These are phyloP conservation scores for Dipodomys stephensi DNA, from an alignment of 2,113 vertebrate genomes.

Conservation along the genomic window DNA sequence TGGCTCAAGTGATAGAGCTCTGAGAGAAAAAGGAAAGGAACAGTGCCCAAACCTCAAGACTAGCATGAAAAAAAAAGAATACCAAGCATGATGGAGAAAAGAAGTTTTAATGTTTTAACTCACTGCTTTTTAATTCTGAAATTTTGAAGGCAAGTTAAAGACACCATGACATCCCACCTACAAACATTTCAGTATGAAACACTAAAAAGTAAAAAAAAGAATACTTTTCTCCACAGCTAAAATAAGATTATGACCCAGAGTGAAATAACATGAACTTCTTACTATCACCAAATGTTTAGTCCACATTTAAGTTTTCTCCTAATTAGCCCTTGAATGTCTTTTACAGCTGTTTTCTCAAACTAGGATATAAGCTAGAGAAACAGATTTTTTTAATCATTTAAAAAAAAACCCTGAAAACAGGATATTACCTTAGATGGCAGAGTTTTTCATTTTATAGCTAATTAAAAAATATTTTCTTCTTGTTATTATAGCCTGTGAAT, in stretches of 20 bases:
- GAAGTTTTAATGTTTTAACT: slow-evolving; percentile 16
- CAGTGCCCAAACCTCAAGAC: neutral
- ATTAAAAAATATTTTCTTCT: neutral
- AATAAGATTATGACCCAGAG: slow-evolving; percentile 19
- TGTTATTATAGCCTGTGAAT: neutral
- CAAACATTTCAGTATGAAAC: neutral
- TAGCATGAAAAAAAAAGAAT: neutral
- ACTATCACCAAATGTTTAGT: slow-evolving; percentile 21
- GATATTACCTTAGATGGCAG: neutral
- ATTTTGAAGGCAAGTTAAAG: slow-evolving; percentile 56
- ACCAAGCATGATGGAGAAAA: slow-evolving; percentile 22
- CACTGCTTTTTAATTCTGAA: neutral
- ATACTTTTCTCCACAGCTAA: slow-evolving; percentile 14
- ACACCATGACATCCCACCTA: neutral
- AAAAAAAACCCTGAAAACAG: neutral
- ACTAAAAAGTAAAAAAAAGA: neutral
- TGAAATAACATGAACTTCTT: slow-evolving; percentile 32
- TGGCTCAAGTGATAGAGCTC: too few species aligned
- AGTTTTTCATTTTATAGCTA: slow-evolving; percentile 29
- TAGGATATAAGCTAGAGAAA: slow-evolving; percentile 44
- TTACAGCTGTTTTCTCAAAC: slow-evolving; percentile 30
- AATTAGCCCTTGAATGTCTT: neutral
- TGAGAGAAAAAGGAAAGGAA: neutral
- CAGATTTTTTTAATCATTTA: neutral
- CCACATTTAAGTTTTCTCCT: slow-evolving; percentile 17